Base-by-base conservation (phyloP, 2,797 vertebrate genomes). In the Danionella dracula region DNA sequence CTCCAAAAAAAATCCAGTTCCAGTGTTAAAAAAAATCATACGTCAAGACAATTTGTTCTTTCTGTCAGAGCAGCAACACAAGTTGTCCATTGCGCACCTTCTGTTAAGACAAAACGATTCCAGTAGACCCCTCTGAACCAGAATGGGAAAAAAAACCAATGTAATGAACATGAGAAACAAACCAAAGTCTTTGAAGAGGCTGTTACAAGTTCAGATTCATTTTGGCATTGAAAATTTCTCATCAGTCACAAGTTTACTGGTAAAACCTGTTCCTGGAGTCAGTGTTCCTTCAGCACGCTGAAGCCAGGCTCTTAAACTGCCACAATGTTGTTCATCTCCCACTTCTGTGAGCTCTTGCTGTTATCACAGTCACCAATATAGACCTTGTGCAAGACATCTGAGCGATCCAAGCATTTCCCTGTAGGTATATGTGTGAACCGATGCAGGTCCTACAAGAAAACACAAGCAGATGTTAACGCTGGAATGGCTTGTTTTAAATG, bases 291-390 rank as follows among this genome's bases (percentile, higher is more conserved):
- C 44, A 64, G 40, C 40, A 37, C 48, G 31, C 32, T 29, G 51
- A 16, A 44, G 38, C 23, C 11, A 66, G 31, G n/a, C 67, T 77
- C 68, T 90, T 90, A 99, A 69, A 98, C 90, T 34, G 91, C 93
- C 53, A 96, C 86, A 3, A 99, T 97, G 84, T 96, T 97, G 83
- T 98, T 99, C 91, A 99, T 97, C 84, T 99, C 96, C 97, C 97
- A 99, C 69, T 90, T 94, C 77, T 99, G 97, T 13, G 91, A 92
- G 67, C 78, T 88, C 89, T 96, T 98, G 78, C 71, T 90, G 77
- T 81, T 88, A 84, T 98, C 96, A 64, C 96, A 99, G 58, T 91
- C 92, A 8, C 94, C 90, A 77, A 97, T 80, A 81, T 96, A 98
- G 34, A 99, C 90, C 77, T 96, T 95, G 79, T 96, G 97, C 20